Conservation (phyloP, 2,797 vertebrate genomes). For the Emys orbicularis region DNA sequence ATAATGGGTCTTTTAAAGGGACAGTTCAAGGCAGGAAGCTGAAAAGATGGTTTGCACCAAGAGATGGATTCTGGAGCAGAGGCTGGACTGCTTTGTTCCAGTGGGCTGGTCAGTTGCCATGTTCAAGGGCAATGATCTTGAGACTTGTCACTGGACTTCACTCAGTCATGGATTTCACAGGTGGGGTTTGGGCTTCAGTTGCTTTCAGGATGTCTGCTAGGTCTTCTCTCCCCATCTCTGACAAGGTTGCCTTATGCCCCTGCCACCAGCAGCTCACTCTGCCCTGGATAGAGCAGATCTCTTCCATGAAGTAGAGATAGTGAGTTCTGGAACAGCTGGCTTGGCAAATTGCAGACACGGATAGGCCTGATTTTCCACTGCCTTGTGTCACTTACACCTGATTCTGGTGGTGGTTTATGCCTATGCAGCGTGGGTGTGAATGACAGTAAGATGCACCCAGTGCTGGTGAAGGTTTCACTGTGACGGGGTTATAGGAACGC, state of each 20-base stretch:
- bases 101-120: too few relatives aligned
- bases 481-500: not conserved
- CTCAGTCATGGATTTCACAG: too few relatives aligned
- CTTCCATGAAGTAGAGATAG: not conserved
- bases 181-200: not conserved
- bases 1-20: not conserved
- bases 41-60: not conserved
- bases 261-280: not conserved
- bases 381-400: not conserved
- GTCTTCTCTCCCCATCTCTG: not conserved
- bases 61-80: too few relatives aligned
- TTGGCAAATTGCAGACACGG: not conserved
- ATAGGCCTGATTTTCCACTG: not conserved
- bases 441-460: not conserved
- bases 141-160: too few relatives aligned
- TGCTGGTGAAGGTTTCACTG: not conserved
- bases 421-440: not conserved
- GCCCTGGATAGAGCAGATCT: not conserved
- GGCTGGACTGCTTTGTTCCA: not conserved
- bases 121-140: too few relatives aligned
- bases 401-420: not conserved
- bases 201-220: not conserved
- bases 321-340: not conserved
- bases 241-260: not conserved
- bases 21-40: not conserved